phyloP scores from a whole-genome alignment of 2,113 vertebrate genomes.

The Nycticryphes semicollaris region DNA sequence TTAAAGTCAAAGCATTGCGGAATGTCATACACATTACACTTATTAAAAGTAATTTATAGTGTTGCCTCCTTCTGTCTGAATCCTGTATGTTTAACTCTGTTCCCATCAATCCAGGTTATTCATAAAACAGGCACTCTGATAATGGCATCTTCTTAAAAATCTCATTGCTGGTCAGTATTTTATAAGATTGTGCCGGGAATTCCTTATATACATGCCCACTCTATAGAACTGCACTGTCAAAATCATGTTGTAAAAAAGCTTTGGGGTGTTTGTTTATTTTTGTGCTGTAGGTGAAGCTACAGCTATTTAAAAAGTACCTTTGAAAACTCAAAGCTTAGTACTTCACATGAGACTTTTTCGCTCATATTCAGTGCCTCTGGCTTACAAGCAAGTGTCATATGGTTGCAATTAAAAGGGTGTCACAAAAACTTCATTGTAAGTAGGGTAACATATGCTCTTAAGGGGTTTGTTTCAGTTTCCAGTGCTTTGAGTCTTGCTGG shows the following conservation, averaged over 20 bases:
- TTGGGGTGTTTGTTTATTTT: background rate
- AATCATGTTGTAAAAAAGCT: background rate
- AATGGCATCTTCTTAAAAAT: background rate
- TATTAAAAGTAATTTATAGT: background rate
- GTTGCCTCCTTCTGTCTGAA: background rate
- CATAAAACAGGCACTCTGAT: background rate
- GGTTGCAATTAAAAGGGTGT: conserved; percentile 61
- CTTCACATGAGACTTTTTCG: conserved; percentile 2
- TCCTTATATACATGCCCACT: background rate
- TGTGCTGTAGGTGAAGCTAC: background rate
- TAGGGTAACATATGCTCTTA: conserved; percentile 39
- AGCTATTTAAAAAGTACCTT: background rate
- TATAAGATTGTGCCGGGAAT: background rate
- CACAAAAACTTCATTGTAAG: conserved; percentile 43
- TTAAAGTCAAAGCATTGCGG: background rate
- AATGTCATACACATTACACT: background rate
- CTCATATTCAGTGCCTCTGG: conserved; percentile 39
- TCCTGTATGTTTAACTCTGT: background rate
- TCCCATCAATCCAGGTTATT: background rate
- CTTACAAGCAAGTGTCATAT: conserved; percentile 59
- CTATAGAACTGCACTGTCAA: background rate
- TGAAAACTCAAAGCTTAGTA: background rate
- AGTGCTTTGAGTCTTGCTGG: conserved; percentile 46
- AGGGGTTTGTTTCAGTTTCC: conserved; percentile 39
- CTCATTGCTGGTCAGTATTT: background rate